Conservation (phyloP, 2,888 invertebrate genomes). For the Microctonus aethiopoides region DNA sequence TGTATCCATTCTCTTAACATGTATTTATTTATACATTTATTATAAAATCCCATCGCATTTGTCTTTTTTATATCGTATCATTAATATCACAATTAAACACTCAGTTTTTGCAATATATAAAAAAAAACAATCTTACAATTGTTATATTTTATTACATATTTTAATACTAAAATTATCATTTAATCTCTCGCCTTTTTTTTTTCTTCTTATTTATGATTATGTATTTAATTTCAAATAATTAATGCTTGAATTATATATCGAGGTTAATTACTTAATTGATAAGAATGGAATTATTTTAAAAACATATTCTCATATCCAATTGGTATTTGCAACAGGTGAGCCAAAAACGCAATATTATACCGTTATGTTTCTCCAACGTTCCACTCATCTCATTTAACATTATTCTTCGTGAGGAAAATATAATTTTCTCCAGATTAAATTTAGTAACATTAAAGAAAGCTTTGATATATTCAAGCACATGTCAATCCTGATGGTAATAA, state of each 20-base stretch:
- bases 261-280: background rate
- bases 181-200: background rate
- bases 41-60: background rate
- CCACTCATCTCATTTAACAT: background rate
- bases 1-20: background rate
- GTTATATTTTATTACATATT: no score
- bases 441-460: no score
- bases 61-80: background rate
- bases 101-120: background rate
- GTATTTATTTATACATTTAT: background rate
- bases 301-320: constrained; percentile 10
- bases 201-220: background rate
- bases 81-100: background rate
- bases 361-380: constrained; percentile 9
- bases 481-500: no score
- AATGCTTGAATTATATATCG: background rate
- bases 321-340: constrained; percentile 27
- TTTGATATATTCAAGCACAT: no score
- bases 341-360: constrained; percentile 22
- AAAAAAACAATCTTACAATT: no score
- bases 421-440: no score
- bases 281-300: background rate
- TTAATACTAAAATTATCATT: no score
- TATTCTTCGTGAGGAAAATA: no score
- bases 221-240: background rate